Evolutionary conservation across 1,140 invertebrate species (phyloP), one percentile per base, ranked within the genome.

Genomic region (Atta cephalotes): DNA sequence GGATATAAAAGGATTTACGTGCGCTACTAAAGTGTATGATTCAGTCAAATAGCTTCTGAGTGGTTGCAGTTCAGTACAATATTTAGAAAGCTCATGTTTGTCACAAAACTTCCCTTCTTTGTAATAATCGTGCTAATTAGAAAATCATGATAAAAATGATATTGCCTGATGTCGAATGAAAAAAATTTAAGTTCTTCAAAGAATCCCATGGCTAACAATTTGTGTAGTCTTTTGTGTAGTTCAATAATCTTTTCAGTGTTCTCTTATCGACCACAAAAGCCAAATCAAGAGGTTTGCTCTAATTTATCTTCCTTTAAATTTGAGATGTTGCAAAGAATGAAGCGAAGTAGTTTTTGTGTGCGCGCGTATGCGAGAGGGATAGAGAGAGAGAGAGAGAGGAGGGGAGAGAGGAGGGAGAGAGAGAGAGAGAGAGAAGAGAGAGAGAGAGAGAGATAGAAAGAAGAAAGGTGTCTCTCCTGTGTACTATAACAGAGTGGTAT

Each of bases 201-300:
- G n/a, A 21, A 18, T 39, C 28, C 63, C 12, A 39, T 18, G 39
- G 25, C 25, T 51, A 71, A 62, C 80, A 49, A 63, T 25, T 25
- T 25, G 25, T 25, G 25, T 25, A 25, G 25, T 74, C 56, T 84
- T 84, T 84, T 84, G 70, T 84, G 25, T 58, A 18, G 31, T 53
- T 82, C 49, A 70, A 80, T 49, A 56, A 25, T 81, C 65, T 81
- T 71, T 39, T 1, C 18, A 49, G 70, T 49, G 4, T 84, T 81
- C 51, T 51, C 31, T 68, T 70, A 25, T 14, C 35, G 18, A 9
- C 45, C 56, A 16, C 70, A 25, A 28, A 84, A 84, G 70, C 62
- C 31, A 10, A 25, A 74, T 84, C 53, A 74, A 82, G 80, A 49
- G 80, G 56, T 49, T 72, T 62, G 68, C 58, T 74, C 80, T 28